Conservation (phyloP, 92 coral and sea anemone genomes). For the Porites lobata region DNA sequence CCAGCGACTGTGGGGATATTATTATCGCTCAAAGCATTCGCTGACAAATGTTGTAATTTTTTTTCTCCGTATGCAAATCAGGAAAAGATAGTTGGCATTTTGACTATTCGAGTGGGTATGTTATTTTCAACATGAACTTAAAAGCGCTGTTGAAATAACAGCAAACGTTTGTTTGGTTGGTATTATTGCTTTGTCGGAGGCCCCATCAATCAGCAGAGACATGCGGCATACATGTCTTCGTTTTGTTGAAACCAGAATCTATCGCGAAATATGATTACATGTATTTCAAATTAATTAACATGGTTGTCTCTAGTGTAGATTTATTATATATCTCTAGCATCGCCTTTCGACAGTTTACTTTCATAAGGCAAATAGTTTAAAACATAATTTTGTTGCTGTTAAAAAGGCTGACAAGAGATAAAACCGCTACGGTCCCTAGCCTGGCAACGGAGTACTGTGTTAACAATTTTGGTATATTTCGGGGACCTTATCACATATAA, state of each 20-base stretch:
- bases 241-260: too few species aligned
- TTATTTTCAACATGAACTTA: conserved; percentile 9
- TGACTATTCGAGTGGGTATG: conserved; percentile 9
- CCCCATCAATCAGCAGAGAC: too few species aligned
- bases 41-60: background rate
- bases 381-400: background rate
- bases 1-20: background rate
- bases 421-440: too few species aligned
- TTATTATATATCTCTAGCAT: background rate
- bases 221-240: too few species aligned
- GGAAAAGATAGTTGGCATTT: conserved; percentile 17
- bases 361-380: background rate
- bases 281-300: background rate
- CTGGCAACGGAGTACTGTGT: too few species aligned
- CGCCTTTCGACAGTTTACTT: background rate
- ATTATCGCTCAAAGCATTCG: background rate
- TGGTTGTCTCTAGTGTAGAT: background rate
- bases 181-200: too few species aligned
- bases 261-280: too few species aligned
- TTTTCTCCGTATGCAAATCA: conserved; percentile 34
- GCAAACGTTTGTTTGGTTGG: too few species aligned
- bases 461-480: too few species aligned
- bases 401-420: background rate
- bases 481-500: too few species aligned
- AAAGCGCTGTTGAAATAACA: background rate